phyloP scores from a whole-genome alignment of 2,888 invertebrate species.

The Trisateles emortualis region DNA sequence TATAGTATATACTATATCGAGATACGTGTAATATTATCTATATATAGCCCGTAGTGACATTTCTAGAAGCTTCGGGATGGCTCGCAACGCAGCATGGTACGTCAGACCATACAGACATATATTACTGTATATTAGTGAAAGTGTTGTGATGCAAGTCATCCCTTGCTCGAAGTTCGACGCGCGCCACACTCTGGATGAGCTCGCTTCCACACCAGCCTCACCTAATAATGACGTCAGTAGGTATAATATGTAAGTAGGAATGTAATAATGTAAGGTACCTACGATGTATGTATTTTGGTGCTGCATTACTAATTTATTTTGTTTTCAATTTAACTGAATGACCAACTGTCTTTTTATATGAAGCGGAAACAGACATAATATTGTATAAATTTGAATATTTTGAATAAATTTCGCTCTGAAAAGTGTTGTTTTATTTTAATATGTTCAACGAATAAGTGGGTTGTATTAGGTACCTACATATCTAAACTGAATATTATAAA shows the following conservation, averaged over 20 bases:
- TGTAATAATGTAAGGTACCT: conserved; percentile 65
- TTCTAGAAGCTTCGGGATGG: not conserved
- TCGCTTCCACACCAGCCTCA: conserved; percentile 16
- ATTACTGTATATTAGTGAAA: too few species aligned
- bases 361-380: conserved; percentile 78
- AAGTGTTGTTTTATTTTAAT: conserved; percentile 63
- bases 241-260: conserved; percentile 60
- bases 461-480: too few species aligned
- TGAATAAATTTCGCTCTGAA: conserved; percentile 80
- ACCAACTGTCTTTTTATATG: conserved; percentile 72
- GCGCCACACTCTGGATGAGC: too few species aligned
- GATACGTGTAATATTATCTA: not conserved
- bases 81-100: not conserved
- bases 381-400: conserved; percentile 82
- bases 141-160: too few species aligned
- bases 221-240: conserved; percentile 42
- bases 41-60: conserved; percentile 6
- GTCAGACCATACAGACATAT: too few species aligned
- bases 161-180: too few species aligned
- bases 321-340: conserved; percentile 75
- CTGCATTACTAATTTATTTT: conserved; percentile 86
- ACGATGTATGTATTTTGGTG: conserved; percentile 83
- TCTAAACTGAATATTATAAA: too few species aligned
- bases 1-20: not conserved
- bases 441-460: too few species aligned